A percentile compares a stretch with the other conserved stretches of the same genome.
These are phyloP conservation scores for Physocephala rufipes DNA, from an alignment of 2,888 invertebrate species.

Conservation along the genomic window DNA sequence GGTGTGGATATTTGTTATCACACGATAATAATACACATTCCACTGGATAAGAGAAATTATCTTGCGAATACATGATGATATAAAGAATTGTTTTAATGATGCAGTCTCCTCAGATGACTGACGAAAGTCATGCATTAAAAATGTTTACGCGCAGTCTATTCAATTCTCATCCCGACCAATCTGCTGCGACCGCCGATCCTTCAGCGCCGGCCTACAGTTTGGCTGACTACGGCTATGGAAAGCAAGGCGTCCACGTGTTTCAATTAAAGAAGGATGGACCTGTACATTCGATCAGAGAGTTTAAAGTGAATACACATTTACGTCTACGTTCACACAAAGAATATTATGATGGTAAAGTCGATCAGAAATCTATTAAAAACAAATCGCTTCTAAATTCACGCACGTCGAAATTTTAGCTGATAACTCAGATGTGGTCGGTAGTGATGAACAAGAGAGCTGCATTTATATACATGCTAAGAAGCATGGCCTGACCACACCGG, in stretches of 20 bases:
- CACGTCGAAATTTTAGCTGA: conserved; percentile 38
- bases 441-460: conserved; percentile 47
- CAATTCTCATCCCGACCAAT: conserved; percentile 36
- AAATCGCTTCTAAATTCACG: background rate
- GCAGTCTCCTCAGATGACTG: background rate
- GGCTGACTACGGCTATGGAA: conserved; percentile 48
- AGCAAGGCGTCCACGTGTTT: conserved; percentile 44
- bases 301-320: conserved; percentile 43
- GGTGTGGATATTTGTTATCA: too few relatives aligned
- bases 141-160: conserved; percentile 41
- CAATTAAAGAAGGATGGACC: conserved; percentile 44
- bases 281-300: conserved; percentile 44
- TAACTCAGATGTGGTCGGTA: conserved; percentile 49
- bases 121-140: background rate
- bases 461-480: conserved; percentile 46
- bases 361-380: background rate
- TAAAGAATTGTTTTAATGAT: conserved; percentile 17
- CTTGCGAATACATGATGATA: background rate
- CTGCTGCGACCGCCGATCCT: conserved; percentile 41
- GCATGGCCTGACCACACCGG: conserved; percentile 44
- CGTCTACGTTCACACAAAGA: conserved; percentile 47
- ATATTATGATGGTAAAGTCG: conserved; percentile 45
- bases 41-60: too few relatives aligned
- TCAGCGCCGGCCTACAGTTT: conserved; percentile 43
- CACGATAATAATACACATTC: too few relatives aligned